Evolutionary conservation across 2,113 vertebrate genomes (phyloP), one percentile per base, ranked within the genome.

Genomic region (Apteryx mantelli): DNA sequence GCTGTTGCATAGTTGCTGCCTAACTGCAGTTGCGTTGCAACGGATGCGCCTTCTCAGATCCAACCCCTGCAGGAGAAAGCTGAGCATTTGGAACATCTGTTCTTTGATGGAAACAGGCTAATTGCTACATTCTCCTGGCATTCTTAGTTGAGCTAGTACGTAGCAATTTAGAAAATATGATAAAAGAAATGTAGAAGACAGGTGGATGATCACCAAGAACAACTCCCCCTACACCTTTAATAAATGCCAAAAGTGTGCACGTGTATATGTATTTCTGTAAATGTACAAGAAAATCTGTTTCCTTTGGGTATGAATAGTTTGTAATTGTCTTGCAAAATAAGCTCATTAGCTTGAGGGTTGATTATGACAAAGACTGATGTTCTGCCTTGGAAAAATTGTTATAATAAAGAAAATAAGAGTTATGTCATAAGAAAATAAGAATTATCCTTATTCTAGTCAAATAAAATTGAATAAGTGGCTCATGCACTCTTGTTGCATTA

Each of bases 21-120:
- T 90, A 82, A 95, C 46, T 80, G 75, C 38, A 92, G 65, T 82
- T 95, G 71, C 64, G 46, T 76, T 85, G 22, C 58, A 96, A 76
- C 90, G 96, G 82, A 93, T 95, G 53, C 75, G 56, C 95, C 96
- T 86, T 91, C 68, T 50, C 56, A 78, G 22, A 81, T 56, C 63
- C 64, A 95, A 13, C 4, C 40, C n/a, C 66, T 91, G 40, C 80
- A 46, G 28, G 88, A 96, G 36, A 64, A 7, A 9, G 11, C 15
- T 65, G 38, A 91, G 21, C 10, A n/a, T 88, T 95, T 91, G 58
- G 16, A 93, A 86, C 86, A 95, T 80, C 82, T 95, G 88, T 34
- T 11, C 5, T 93, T 77, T 46, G 38, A 88, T 74, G 38, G 75
- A 94, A 96, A 77, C 14, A 78, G 22, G 63, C 68, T 82, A 92